phyloP scores from a whole-genome alignment of 2,797 vertebrate genomes.

The Muscicapa comitata region DNA sequence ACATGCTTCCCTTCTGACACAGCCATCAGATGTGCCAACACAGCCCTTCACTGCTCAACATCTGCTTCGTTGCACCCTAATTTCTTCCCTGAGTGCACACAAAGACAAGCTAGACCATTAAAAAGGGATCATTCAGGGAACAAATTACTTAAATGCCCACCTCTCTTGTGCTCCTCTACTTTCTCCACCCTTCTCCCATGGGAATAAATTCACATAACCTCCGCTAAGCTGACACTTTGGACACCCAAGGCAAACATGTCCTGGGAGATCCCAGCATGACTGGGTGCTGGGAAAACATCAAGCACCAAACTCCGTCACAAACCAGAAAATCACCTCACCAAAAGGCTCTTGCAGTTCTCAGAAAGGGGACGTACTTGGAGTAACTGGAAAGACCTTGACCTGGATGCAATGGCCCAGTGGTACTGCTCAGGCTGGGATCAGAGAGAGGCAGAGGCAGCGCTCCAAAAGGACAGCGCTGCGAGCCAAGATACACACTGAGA shows the following conservation, averaged over 20 bases:
- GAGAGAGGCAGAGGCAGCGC: neutral
- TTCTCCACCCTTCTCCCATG: neutral
- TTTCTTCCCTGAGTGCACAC: neutral
- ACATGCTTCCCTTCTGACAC: neutral
- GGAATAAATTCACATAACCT: neutral
- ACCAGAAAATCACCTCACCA: neutral
- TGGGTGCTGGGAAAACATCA: neutral
- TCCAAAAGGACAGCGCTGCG: neutral
- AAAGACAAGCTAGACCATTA: neutral
- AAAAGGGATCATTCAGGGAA: neutral
- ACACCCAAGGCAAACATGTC: neutral
- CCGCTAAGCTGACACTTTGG: neutral
- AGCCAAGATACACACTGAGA: constrained; percentile 69
- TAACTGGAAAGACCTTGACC: constrained; percentile 64
- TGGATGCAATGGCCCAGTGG: constrained; percentile 44
- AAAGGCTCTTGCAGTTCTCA: constrained; percentile 46
- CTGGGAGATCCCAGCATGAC: neutral
- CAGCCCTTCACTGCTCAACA: neutral
- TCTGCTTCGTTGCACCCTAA: fast-evolving
- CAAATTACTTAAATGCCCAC: neutral
- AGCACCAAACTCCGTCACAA: neutral
- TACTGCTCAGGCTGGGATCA: constrained; percentile 51
- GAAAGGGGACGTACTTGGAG: constrained; percentile 20
- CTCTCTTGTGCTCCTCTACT: neutral
- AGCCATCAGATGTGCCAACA: neutral